phyloP scores from a whole-genome alignment of 2,797 vertebrate genomes.

The Chiroxiphia lanceolata region DNA sequence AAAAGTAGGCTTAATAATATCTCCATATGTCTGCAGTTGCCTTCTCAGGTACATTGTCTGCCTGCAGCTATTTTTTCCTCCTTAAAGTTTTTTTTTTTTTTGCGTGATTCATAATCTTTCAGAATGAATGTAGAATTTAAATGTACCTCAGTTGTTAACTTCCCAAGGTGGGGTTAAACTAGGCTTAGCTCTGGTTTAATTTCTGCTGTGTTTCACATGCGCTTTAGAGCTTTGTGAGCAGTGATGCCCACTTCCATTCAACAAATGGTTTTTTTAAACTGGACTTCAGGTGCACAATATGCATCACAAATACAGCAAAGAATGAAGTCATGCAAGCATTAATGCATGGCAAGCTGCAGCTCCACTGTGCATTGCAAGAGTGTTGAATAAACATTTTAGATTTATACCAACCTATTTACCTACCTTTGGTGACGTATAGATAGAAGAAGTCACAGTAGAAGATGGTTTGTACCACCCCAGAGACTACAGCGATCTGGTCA shows the following conservation, averaged over 20 bases:
- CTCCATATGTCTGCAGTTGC: conserved; percentile 5
- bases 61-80: background rate
- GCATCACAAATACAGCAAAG: background rate
- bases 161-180: background rate
- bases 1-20: conserved; percentile 5
- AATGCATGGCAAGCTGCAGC: background rate
- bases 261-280: background rate
- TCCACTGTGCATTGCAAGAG: accelerated
- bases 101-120: background rate
- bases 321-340: background rate
- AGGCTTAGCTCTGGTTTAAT: background rate
- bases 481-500: conserved; percentile 92
- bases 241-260: background rate
- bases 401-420: background rate
- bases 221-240: background rate
- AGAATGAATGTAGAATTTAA: background rate
- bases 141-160: background rate
- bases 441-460: conserved; percentile 99
- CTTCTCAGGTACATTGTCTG: conserved; percentile 41
- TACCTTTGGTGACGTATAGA: conserved; percentile 92
- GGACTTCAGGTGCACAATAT: background rate
- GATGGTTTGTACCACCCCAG: conserved; percentile 94
- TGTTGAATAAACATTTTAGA: accelerated
- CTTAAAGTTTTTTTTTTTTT: background rate
- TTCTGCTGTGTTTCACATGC: background rate